A percentile compares a stretch with the other conserved stretches of the same genome.
phyloP scores from a whole-genome alignment of 1,140 invertebrate species.

The Melitaea cinxia region DNA sequence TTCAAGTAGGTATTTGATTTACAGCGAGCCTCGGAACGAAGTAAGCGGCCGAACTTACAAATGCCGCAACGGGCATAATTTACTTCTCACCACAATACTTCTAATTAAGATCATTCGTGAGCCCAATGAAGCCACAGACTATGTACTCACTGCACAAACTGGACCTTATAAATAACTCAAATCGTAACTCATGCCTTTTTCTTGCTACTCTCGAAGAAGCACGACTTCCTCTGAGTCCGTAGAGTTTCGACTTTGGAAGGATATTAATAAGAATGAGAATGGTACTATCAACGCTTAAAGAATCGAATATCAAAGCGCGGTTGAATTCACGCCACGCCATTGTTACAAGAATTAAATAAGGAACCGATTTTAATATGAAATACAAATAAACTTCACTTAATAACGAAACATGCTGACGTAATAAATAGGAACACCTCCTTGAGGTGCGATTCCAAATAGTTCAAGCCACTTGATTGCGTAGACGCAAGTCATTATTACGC shows the following conservation, averaged over 20 bases:
- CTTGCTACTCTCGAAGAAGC: conserved; percentile 56
- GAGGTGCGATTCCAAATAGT: conserved; percentile 6
- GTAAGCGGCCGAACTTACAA: conserved; percentile 45
- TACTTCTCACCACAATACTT: conserved; percentile 75
- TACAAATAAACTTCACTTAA: conserved; percentile 14
- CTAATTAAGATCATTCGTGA: conserved; percentile 80
- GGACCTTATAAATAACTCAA: conserved; percentile 76
- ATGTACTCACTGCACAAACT: conserved; percentile 71
- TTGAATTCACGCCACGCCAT: conserved; percentile 56
- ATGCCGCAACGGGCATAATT: conserved; percentile 65
- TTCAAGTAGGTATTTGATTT: conserved; percentile 69
- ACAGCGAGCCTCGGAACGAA: conserved; percentile 40
- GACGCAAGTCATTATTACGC: conserved; percentile 29
- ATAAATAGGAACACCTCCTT: conserved; percentile 1
- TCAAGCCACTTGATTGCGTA: conserved; percentile 15
- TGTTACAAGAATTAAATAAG: conserved; percentile 67
- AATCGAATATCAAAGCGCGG: conserved; percentile 52
- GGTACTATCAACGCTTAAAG: conserved; percentile 25
- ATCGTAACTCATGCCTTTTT: conserved; percentile 73
- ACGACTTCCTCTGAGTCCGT: conserved; percentile 23
- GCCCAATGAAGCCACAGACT: conserved; percentile 66
- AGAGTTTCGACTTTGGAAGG: conserved; percentile 45
- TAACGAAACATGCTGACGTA: conserved; percentile 5
- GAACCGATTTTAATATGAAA: conserved; percentile 33
- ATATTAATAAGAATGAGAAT: conserved; percentile 52